Evolutionary conservation across 2,797 vertebrate species (phyloP).

Genomic region (Gephyroberyx darwinii): DNA sequence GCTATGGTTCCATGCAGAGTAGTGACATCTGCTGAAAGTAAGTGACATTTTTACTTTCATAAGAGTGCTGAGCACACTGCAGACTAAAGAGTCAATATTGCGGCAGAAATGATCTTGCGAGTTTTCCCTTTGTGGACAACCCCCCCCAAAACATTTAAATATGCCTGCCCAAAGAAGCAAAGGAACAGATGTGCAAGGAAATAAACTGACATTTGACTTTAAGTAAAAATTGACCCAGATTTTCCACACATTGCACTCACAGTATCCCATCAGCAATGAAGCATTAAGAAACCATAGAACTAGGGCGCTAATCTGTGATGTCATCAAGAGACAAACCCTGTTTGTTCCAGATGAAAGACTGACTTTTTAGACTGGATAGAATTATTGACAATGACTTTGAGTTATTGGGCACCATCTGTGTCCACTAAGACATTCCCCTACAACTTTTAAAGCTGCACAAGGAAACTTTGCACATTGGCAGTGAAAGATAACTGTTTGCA

Average conservation of each 20-base stretch:
- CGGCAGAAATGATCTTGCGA: conserved; percentile 6
- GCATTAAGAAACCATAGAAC: background rate
- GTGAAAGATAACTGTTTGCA: no score
- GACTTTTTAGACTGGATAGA: no score
- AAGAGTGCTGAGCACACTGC: conserved; percentile 21
- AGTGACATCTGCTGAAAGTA: conserved; percentile 29
- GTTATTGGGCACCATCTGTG: no score
- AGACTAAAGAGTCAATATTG: conserved; percentile 10
- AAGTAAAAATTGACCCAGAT: background rate
- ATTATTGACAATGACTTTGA: no score
- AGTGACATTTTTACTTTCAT: conserved; percentile 19
- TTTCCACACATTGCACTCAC: background rate
- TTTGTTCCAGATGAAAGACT: no score
- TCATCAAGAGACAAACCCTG: background rate
- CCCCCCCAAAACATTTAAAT: background rate
- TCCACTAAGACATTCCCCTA: no score
- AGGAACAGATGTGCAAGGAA: background rate
- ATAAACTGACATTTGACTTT: background rate
- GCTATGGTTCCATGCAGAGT: conserved; percentile 27
- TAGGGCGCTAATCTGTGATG: background rate
- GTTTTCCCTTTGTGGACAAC: no score
- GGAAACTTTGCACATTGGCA: no score
- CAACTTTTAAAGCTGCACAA: no score
- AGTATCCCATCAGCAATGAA: background rate
- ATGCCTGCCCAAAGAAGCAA: background rate